A percentile compares a stretch with the other conserved stretches of the same genome.
phyloP scores from a whole-genome alignment of 2,797 vertebrate genomes.

The Hirundo rustica region DNA sequence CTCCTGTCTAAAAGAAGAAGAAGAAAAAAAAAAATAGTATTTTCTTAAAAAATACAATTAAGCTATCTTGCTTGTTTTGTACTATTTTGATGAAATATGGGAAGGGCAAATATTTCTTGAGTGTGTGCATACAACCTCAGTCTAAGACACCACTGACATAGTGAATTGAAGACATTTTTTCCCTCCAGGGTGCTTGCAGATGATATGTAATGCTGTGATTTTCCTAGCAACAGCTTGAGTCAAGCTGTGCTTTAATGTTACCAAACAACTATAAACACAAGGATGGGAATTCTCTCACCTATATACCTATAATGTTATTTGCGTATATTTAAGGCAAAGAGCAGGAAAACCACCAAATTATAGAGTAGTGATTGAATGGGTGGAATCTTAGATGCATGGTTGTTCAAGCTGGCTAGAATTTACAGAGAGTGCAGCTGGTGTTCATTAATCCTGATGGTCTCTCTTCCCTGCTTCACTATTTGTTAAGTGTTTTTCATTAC shows the following conservation, averaged over 20 bases:
- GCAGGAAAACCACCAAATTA: background rate
- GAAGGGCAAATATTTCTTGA: background rate
- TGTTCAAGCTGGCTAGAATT: background rate
- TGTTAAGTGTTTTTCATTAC: background rate
- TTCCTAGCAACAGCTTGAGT: background rate
- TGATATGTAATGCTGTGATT: constrained; percentile 3
- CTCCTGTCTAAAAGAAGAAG: background rate
- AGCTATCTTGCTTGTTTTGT: background rate
- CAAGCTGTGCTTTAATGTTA: background rate
- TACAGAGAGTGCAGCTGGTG: background rate
- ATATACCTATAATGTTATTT: background rate
- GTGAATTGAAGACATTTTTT: background rate
- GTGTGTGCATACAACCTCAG: background rate
- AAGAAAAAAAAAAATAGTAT: too few relatives aligned
- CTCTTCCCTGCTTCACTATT: background rate
- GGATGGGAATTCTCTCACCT: background rate
- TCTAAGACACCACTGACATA: background rate
- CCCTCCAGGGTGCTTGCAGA: background rate
- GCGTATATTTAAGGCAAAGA: background rate
- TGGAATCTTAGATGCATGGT: background rate
- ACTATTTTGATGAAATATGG: background rate
- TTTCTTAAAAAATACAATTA: background rate
- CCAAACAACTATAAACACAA: background rate
- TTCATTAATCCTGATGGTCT: background rate
- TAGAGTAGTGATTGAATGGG: background rate